These are phyloP conservation scores for Gambusia affinis DNA, from an alignment of 2,113 vertebrate genomes.

Conservation along the genomic window DNA sequence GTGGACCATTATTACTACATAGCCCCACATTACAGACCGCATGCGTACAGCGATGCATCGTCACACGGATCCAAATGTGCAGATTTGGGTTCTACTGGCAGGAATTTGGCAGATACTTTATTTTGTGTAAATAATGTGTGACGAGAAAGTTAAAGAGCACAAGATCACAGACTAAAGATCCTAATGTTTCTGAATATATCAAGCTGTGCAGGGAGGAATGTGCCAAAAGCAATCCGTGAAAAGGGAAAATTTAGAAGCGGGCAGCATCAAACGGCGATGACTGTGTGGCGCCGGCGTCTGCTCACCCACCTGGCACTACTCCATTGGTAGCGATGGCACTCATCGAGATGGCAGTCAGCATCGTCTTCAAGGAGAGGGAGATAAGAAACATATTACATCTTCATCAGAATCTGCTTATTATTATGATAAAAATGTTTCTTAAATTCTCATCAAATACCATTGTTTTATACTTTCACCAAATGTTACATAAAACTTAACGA, in stretches of 20 bases:
- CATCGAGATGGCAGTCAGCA: constrained; percentile 99
- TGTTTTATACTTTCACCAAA: neutral
- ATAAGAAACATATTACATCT: constrained; percentile 12
- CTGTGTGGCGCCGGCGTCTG: constrained; percentile 64
- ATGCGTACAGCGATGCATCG: constrained; percentile 19
- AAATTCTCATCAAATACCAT: neutral
- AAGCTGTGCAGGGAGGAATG: constrained; percentile 53
- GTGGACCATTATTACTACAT: constrained; percentile 59
- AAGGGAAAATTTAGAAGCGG: constrained; percentile 56
- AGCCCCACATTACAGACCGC: constrained; percentile 38
- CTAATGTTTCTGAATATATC: constrained; percentile 59
- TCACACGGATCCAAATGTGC: constrained; percentile 16
- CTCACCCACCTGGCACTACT: constrained; percentile 94
- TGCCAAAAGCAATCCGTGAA: constrained; percentile 69
- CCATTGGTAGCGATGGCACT: constrained; percentile 98
- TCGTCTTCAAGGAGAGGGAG: constrained; percentile 84
- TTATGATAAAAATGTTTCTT: neutral
- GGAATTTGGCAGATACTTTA: constrained; percentile 44
- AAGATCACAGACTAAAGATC: constrained; percentile 55
- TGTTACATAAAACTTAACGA: neutral
- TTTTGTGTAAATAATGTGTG: constrained; percentile 46
- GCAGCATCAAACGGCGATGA: constrained; percentile 63
- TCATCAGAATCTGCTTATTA: neutral
- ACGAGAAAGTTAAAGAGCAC: constrained; percentile 51
- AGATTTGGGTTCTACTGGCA: constrained; percentile 5